phyloP scores from a whole-genome alignment of 92 coral and sea anemone species.

The Bergia sp. region DNA sequence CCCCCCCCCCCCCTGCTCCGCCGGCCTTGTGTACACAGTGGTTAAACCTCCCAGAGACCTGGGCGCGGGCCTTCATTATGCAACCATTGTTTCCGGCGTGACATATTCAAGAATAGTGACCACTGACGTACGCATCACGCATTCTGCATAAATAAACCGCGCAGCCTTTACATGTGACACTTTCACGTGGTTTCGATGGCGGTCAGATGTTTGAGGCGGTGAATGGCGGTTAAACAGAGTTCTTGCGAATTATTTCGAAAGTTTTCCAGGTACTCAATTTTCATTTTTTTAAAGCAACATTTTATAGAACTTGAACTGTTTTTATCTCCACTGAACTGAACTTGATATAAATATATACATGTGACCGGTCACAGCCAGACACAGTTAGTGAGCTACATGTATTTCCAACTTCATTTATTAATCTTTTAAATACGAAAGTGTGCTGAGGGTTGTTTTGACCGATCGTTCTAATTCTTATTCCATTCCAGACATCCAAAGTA shows the following conservation, averaged over 20 bases:
- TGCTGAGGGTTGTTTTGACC: neutral
- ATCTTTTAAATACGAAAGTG: neutral
- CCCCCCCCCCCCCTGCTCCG: too few species aligned
- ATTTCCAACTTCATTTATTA: too few species aligned
- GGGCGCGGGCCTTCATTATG: too few species aligned
- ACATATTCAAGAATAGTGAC: neutral
- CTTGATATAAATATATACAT: neutral
- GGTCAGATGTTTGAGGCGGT: neutral
- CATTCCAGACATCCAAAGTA: neutral
- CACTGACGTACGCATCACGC: neutral
- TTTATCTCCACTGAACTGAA: neutral
- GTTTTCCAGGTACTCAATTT: neutral
- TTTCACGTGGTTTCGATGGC: slow-evolving; percentile 15
- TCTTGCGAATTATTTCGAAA: neutral
- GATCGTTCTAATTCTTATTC: neutral
- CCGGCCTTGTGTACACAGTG: too few species aligned
- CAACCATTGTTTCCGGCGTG: neutral
- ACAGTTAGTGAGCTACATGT: neutral
- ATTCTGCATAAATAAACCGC: neutral
- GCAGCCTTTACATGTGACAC: neutral
- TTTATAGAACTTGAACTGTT: neutral
- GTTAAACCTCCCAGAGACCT: too few species aligned
- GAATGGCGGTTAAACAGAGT: neutral
- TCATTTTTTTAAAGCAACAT: neutral
- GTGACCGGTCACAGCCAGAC: neutral